Percentiles rank a stretch among this genome's conserved stretches.
Conservation (phyloP, 2,113 vertebrate species). For the Puffinus mauretanicus region DNA sequence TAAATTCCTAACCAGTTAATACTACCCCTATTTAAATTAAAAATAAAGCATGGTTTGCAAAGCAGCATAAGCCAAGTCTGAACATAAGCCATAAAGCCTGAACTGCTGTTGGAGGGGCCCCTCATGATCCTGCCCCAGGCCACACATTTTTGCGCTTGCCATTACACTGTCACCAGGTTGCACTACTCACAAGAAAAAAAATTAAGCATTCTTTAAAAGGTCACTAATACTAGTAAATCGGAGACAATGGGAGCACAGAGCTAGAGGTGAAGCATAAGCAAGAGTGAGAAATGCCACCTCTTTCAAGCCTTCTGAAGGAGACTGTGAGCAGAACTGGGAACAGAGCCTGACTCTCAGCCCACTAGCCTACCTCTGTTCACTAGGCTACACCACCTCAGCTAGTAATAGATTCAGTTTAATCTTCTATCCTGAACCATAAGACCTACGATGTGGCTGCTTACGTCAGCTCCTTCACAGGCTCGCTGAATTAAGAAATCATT, state of each 20-base stretch:
- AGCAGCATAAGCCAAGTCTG: not conserved
- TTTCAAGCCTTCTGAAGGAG: not conserved
- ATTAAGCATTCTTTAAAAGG: not conserved
- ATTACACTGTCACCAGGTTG: not conserved
- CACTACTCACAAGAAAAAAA: not conserved
- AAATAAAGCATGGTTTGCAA: not conserved
- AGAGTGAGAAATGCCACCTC: not conserved
- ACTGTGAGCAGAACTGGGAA: not conserved
- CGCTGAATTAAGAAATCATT: not conserved
- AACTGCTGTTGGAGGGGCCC: not conserved
- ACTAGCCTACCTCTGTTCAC: not conserved
- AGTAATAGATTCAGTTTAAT: not conserved
- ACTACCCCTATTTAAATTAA: not conserved
- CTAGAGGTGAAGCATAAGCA: not conserved
- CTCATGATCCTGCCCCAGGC: not conserved
- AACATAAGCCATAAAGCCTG: not conserved
- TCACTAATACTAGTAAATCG: not conserved
- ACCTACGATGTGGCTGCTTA: not conserved
- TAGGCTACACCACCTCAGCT: not conserved
- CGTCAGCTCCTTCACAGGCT: not conserved
- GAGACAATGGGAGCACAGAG: not conserved
- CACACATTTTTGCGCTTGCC: not conserved
- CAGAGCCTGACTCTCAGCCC: not conserved
- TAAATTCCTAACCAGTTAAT: not conserved
- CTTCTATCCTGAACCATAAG: not conserved